These are phyloP conservation scores for Pithys albifrons DNA, from an alignment of 2,113 vertebrate genomes.

Conservation along the genomic window DNA sequence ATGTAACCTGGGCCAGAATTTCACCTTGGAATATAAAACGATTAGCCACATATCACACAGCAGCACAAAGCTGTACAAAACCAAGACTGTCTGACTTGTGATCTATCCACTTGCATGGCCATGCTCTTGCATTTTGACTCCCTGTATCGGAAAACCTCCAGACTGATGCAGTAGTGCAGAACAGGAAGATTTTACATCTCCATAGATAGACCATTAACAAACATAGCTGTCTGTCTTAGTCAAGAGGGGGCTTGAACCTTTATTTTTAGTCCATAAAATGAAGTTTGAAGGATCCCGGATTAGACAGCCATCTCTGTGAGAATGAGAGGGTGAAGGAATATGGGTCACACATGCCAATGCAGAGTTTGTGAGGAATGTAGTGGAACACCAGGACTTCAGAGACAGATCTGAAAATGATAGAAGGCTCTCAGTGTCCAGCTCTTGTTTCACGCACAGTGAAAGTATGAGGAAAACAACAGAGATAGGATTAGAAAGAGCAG, in stretches of 20 bases:
- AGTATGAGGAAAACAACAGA: neutral
- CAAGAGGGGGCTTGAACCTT: neutral
- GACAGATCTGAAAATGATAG: neutral
- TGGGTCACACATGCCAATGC: rapidly evolving
- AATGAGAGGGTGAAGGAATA: neutral
- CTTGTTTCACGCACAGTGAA: neutral
- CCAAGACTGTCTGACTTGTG: neutral
- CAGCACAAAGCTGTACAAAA: neutral
- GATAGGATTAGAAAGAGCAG: neutral
- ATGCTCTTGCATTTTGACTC: neutral
- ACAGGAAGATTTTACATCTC: neutral
- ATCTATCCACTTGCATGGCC: neutral
- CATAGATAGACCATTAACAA: neutral
- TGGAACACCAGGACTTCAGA: neutral
- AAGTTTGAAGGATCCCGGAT: neutral
- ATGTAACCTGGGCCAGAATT: neutral
- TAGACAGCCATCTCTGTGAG: neutral
- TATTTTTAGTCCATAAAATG: neutral
- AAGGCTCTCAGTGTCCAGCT: neutral
- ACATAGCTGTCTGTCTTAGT: neutral
- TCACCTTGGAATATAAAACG: neutral
- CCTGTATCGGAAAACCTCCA: neutral
- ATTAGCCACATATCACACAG: neutral
- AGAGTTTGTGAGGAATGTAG: neutral
- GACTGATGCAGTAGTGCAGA: neutral